Evolutionary conservation across 2,113 vertebrate species (phyloP).

Genomic region (Climacteris rufus): DNA sequence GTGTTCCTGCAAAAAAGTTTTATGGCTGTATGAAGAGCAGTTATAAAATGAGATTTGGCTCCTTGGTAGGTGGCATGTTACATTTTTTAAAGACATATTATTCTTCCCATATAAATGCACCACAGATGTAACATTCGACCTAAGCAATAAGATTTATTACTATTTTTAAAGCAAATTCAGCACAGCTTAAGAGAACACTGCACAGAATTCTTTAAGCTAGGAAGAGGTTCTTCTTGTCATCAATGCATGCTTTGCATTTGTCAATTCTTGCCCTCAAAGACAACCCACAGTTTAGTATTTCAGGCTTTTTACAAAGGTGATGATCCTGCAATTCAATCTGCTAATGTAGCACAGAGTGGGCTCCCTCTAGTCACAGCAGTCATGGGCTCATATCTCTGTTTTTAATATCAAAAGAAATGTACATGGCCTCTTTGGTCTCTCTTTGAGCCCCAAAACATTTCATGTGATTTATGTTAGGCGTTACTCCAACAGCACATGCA

Average conservation of each 20-base stretch:
- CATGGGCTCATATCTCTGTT: neutral
- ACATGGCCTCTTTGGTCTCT: neutral
- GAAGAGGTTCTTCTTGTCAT: neutral
- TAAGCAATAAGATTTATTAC: constrained; percentile 53
- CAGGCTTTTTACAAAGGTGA: neutral
- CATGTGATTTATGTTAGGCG: neutral
- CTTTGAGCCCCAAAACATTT: neutral
- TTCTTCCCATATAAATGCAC: constrained; percentile 44
- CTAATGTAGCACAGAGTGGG: neutral
- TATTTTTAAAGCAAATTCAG: constrained; percentile 51
- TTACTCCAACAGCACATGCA: neutral
- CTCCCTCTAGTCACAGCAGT: neutral
- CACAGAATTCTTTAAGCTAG: neutral
- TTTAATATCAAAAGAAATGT: neutral
- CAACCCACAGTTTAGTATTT: neutral
- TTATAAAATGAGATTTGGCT: constrained; percentile 6
- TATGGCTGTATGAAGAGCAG: neutral
- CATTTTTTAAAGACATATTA: constrained; percentile 14
- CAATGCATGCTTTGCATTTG: neutral
- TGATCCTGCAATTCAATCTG: neutral
- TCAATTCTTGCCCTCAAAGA: neutral
- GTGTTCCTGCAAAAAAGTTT: neutral
- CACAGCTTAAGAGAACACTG: constrained; percentile 15
- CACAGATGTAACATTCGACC: constrained; percentile 53
- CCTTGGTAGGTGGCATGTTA: constrained; percentile 12